phyloP scores from a whole-genome alignment of 1,140 invertebrate genomes.

The Ectropis grisescens region DNA sequence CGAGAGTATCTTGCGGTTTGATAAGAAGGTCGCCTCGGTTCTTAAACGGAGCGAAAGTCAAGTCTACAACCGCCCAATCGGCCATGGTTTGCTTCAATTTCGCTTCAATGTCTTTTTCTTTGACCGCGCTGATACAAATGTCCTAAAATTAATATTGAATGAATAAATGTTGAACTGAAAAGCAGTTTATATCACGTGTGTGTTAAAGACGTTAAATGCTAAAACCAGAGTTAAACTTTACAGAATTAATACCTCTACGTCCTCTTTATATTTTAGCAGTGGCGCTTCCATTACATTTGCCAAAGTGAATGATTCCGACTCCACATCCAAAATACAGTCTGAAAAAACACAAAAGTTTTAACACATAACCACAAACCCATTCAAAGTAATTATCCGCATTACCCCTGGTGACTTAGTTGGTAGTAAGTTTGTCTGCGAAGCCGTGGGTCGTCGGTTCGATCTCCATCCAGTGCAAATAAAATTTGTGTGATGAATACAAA shows the following conservation, averaged over 20 bases:
- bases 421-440: too few relatives aligned
- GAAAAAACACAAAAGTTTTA: neutral
- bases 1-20: slow-evolving; percentile 82
- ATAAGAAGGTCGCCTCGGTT: slow-evolving; percentile 86
- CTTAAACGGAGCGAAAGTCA: slow-evolving; percentile 86
- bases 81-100: slow-evolving; percentile 87
- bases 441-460: too few relatives aligned
- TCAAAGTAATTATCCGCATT: too few relatives aligned
- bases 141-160: slow-evolving; percentile 70
- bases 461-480: too few relatives aligned
- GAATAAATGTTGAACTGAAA: too few relatives aligned
- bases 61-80: slow-evolving; percentile 84
- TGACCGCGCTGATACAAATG: slow-evolving; percentile 91
- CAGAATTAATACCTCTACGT: slow-evolving; percentile 78
- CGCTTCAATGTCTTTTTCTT: slow-evolving; percentile 92
- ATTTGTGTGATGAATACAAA: too few relatives aligned
- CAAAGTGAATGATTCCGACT: slow-evolving; percentile 84
- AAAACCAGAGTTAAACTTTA: too few relatives aligned
- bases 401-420: too few relatives aligned
- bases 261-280: slow-evolving; percentile 85
- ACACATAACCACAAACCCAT: too few relatives aligned
- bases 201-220: too few relatives aligned
- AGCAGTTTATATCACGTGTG: too few relatives aligned
- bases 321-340: slow-evolving; percentile 82
- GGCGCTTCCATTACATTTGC: slow-evolving; percentile 88